These are phyloP conservation scores for Mastomys natalensis DNA, from an alignment of 2,113 vertebrate genomes.

Conservation along the genomic window DNA sequence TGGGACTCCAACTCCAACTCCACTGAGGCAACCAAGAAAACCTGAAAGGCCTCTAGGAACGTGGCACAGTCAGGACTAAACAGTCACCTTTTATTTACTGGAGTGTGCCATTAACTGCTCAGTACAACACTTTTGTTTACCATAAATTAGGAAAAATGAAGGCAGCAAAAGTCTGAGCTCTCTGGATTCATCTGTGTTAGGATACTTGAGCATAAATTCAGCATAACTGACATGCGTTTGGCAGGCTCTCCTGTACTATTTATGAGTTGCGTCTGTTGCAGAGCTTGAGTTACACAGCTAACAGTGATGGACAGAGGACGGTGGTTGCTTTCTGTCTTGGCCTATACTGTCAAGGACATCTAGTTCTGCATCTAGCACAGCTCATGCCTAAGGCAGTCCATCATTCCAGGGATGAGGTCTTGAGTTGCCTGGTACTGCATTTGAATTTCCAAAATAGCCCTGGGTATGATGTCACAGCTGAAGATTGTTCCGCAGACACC, in stretches of 20 bases:
- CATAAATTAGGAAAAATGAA: neutral
- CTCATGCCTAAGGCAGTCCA: neutral
- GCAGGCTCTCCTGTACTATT: neutral
- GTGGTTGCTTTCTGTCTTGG: neutral
- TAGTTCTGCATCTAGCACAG: fast-evolving
- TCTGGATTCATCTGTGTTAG: conserved; percentile 11
- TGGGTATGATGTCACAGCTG: neutral
- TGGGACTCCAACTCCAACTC: neutral
- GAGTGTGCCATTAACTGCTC: neutral
- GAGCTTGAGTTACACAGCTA: neutral
- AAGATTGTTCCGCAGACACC: neutral
- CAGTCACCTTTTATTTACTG: neutral
- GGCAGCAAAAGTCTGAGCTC: neutral
- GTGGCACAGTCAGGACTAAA: neutral
- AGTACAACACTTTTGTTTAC: neutral
- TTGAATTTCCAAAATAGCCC: neutral
- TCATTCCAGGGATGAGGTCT: neutral
- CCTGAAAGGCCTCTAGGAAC: neutral
- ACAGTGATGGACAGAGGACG: neutral
- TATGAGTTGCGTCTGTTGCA: neutral
- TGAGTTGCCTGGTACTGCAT: no score
- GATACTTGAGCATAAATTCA: neutral
- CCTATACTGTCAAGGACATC: neutral
- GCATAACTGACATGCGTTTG: neutral
- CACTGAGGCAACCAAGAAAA: neutral